These are phyloP conservation scores for Seriola dumerili DNA, from an alignment of 2,113 vertebrate species.

Conservation along the genomic window DNA sequence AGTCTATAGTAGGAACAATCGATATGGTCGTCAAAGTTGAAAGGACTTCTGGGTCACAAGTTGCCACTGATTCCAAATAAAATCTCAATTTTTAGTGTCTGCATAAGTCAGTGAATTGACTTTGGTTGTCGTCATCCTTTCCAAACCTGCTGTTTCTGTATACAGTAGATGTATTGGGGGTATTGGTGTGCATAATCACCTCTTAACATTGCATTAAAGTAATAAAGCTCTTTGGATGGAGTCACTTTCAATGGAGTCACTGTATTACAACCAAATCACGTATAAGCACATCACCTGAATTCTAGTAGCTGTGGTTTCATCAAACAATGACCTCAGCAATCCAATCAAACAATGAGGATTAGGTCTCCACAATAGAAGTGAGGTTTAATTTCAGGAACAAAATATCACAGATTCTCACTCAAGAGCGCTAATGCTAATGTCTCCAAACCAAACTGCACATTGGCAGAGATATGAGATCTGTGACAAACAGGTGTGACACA, in stretches of 20 bases:
- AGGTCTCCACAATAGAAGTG: background rate
- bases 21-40: background rate
- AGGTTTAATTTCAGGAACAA: background rate
- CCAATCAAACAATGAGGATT: constrained; percentile 24
- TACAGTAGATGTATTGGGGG: background rate
- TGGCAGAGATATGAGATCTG: background rate
- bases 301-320: constrained; percentile 1
- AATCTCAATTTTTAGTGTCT: too few species aligned
- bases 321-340: background rate
- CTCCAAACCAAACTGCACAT: background rate
- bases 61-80: background rate
- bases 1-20: background rate
- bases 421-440: background rate
- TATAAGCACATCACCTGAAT: constrained; percentile 4
- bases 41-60: background rate
- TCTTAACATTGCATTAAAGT: constrained; percentile 3
- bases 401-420: background rate
- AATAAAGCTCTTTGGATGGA: constrained; percentile 7
- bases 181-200: background rate
- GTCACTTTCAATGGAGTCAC: background rate
- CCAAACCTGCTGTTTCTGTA: background rate
- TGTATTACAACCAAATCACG: background rate
- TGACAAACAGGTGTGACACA: background rate
- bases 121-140: background rate
- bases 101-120: too few species aligned